Percentiles rank a stretch among this genome's conserved stretches.
Evolutionary conservation across 2,113 vertebrate species (phyloP).

Genomic region (Tragelaphus buxtoni): DNA sequence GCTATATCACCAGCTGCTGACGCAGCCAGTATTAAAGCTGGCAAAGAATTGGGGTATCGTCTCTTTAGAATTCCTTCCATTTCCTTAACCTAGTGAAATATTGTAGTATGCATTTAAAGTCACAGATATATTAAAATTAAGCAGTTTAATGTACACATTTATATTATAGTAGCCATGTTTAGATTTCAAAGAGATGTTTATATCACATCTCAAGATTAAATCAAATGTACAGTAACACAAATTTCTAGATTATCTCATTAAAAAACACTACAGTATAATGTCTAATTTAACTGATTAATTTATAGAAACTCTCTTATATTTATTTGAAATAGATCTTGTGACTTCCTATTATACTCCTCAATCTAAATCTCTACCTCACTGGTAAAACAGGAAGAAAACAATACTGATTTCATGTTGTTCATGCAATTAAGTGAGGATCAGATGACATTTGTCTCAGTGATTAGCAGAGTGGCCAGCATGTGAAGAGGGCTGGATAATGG

Average conservation of each 20-base stretch:
- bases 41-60: constrained; percentile 92
- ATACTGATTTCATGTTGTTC: neutral
- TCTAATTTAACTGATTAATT: neutral
- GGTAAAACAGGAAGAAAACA: neutral
- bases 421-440: neutral
- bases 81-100: constrained; percentile 89
- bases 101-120: neutral
- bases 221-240: neutral
- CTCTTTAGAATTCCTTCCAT: constrained; percentile 91
- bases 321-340: neutral
- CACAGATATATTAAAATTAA: constrained; percentile 2
- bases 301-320: neutral
- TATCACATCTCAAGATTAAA: neutral
- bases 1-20: constrained; percentile 76
- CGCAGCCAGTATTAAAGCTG: constrained; percentile 92
- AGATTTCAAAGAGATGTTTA: neutral
- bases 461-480: neutral
- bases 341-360: neutral
- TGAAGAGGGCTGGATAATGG: neutral
- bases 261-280: neutral
- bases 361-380: neutral
- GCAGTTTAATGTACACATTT: neutral
- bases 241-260: neutral
- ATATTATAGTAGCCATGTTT: neutral
- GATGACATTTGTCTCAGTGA: neutral